These are phyloP conservation scores for Saturnia japonica DNA, from an alignment of 2,888 invertebrate genomes.

Conservation along the genomic window DNA sequence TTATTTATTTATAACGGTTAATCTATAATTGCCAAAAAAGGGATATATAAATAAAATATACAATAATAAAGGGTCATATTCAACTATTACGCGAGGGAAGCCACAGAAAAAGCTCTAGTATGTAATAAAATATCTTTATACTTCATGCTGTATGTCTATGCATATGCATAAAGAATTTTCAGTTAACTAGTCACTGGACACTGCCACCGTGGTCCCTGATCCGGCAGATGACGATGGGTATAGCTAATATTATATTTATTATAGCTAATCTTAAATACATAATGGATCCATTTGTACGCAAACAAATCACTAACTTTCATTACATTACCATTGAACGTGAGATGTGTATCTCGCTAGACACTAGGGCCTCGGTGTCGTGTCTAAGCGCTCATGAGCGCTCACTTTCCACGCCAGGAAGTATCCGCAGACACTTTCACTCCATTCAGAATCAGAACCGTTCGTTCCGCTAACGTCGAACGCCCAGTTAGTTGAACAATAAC, in stretches of 20 bases:
- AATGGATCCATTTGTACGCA: conserved; percentile 17
- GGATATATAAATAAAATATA: no score
- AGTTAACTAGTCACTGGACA: neutral
- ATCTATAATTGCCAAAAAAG: no score
- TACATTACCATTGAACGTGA: conserved; percentile 54
- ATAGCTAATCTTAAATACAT: neutral
- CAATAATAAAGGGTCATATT: no score
- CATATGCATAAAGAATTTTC: no score
- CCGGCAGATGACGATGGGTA: neutral
- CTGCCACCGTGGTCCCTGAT: neutral
- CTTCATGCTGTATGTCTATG: neutral
- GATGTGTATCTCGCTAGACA: conserved; percentile 51
- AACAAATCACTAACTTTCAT: conserved; percentile 40
- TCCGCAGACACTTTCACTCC: conserved; percentile 74
- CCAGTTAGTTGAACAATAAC: conserved; percentile 52
- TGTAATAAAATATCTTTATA: neutral
- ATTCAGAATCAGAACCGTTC: conserved; percentile 69
- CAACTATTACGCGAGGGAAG: no score
- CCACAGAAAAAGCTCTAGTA: neutral
- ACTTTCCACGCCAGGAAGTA: conserved; percentile 77
- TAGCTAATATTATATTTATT: neutral
- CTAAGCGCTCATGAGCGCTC: conserved; percentile 60
- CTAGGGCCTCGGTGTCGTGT: conserved; percentile 43
- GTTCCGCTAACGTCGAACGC: conserved; percentile 58
- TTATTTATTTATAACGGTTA: no score